These are phyloP conservation scores for Mirounga angustirostris DNA, from an alignment of 2,113 vertebrate genomes.

Conservation along the genomic window DNA sequence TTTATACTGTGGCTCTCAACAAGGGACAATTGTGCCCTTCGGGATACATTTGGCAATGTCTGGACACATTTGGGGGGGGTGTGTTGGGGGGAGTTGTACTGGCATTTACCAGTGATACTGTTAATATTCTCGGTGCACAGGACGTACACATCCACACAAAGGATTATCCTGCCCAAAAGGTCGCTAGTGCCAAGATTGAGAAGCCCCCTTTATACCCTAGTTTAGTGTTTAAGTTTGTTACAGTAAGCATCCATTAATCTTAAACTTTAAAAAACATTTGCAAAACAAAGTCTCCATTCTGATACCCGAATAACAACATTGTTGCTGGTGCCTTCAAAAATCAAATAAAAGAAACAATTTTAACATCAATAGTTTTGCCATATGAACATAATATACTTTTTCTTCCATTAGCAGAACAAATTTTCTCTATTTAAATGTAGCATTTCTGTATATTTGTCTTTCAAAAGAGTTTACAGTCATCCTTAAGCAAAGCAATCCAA, in stretches of 20 bases:
- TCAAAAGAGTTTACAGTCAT: neutral
- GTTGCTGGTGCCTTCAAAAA: neutral
- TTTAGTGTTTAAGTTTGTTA: neutral
- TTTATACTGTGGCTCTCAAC: neutral
- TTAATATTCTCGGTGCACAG: fast-evolving
- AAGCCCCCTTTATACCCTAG: neutral
- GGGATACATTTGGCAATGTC: neutral
- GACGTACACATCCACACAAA: neutral
- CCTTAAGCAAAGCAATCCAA: neutral
- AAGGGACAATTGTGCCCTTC: neutral
- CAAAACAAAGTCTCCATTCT: neutral
- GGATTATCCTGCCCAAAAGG: neutral
- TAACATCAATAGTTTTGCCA: neutral
- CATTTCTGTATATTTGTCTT: constrained; percentile 4
- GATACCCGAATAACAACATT: neutral
- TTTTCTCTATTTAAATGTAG: neutral
- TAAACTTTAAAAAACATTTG: neutral
- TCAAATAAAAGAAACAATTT: constrained; percentile 20
- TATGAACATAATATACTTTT: neutral
- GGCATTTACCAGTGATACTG: neutral
- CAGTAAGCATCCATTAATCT: neutral
- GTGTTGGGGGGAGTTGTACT: neutral
- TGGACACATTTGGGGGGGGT: neutral
- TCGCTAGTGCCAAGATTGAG: neutral
- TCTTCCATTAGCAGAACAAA: neutral